phyloP scores from a whole-genome alignment of 2,888 invertebrate species.

The Carcina quercana region DNA sequence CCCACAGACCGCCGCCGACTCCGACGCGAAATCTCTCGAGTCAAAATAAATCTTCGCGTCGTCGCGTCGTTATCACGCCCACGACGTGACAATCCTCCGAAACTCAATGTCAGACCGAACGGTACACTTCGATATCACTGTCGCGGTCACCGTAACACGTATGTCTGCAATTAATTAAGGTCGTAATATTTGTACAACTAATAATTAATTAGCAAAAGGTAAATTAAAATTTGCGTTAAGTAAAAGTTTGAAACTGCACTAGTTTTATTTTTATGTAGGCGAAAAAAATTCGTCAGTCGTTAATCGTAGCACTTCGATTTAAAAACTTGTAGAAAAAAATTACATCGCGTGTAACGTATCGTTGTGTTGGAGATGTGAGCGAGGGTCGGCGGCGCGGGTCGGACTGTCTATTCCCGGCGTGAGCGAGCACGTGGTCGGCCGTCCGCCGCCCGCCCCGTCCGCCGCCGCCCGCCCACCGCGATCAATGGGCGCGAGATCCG shows the following conservation, averaged over 20 bases:
- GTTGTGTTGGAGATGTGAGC: slow-evolving; percentile 32
- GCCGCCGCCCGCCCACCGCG: slow-evolving; percentile 52
- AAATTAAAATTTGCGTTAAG: too few species aligned
- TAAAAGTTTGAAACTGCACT: too few species aligned
- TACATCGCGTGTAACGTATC: background rate
- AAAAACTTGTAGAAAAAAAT: background rate
- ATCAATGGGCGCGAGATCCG: slow-evolving; percentile 52
- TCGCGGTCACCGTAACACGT: slow-evolving; percentile 8
- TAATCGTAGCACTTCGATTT: too few species aligned
- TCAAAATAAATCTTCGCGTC: slow-evolving; percentile 34
- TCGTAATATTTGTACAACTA: too few species aligned
- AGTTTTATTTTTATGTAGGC: too few species aligned
- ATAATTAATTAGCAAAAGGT: too few species aligned
- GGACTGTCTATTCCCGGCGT: slow-evolving; percentile 67
- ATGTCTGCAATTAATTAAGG: too few species aligned
- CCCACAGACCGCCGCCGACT: slow-evolving; percentile 17
- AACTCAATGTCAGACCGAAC: slow-evolving; percentile 23
- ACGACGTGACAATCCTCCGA: slow-evolving; percentile 21
- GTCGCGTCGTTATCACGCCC: slow-evolving; percentile 24
- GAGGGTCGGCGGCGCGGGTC: slow-evolving; percentile 43
- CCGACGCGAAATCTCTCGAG: slow-evolving; percentile 24
- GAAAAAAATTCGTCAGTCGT: too few species aligned
- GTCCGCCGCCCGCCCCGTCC: slow-evolving; percentile 16
- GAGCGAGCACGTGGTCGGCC: slow-evolving; percentile 59
- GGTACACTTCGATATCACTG: slow-evolving; percentile 16